A percentile compares a stretch with the other conserved stretches of the same genome.
Evolutionary conservation across 2,113 vertebrate species (phyloP).

Genomic region (Nyctereutes procyonoides): DNA sequence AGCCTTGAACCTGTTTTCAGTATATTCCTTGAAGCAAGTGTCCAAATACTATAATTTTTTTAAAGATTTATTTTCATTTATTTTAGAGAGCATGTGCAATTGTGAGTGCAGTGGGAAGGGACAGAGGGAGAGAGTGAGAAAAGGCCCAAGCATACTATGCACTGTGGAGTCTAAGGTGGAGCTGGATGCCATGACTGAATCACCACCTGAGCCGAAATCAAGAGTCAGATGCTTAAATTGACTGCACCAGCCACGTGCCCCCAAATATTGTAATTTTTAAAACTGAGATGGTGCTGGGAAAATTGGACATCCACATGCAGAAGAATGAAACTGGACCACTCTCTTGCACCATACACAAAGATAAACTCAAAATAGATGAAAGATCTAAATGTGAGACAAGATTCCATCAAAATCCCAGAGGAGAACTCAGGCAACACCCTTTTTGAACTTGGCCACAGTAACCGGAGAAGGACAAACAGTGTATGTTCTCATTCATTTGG

Average conservation of each 20-base stretch:
- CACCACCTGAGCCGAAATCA: neutral
- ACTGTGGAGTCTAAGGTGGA: neutral
- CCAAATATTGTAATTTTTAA: conserved; percentile 10
- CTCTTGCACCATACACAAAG: no score
- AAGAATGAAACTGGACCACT: no score
- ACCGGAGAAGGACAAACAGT: no score
- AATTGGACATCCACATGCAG: no score
- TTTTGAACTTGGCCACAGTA: no score
- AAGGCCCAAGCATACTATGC: neutral
- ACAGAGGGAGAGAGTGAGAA: neutral
- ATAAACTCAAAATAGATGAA: no score
- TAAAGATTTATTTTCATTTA: neutral
- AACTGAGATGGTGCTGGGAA: conserved; percentile 20
- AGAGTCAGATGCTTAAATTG: neutral
- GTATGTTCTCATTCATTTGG: no score
- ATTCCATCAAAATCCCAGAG: no score
- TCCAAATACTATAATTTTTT: conserved; percentile 14
- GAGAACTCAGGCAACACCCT: no score
- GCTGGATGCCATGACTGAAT: neutral
- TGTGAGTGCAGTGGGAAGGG: neutral
- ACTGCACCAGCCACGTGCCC: neutral
- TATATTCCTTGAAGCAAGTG: neutral
- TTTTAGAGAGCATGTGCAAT: neutral
- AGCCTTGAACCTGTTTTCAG: conserved; percentile 5
- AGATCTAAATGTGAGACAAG: no score